Evolutionary conservation across 2,113 vertebrate species (phyloP).

Genomic region (Seriola dumerili): DNA sequence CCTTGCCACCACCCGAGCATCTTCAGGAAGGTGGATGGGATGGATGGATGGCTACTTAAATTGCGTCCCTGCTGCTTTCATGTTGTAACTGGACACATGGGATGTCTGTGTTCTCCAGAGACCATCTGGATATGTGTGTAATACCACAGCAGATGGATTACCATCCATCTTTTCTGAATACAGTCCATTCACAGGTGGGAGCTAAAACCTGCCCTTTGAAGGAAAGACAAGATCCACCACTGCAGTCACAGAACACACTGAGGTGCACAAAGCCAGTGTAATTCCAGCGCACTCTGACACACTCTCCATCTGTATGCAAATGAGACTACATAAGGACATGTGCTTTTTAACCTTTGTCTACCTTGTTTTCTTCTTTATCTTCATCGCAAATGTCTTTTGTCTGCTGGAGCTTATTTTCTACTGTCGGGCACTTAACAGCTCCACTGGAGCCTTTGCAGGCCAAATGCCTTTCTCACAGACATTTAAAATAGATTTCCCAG

Average conservation of each 20-base stretch:
- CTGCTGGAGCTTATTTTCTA: not conserved
- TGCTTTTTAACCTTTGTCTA: constrained; percentile 7
- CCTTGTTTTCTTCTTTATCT: not conserved
- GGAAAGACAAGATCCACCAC: constrained; percentile 67
- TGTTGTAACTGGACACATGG: constrained; percentile 83
- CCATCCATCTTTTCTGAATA: constrained; percentile 70
- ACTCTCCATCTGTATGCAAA: constrained; percentile 82
- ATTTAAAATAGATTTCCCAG: not conserved
- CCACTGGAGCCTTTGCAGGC: not conserved
- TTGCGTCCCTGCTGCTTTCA: constrained; percentile 74
- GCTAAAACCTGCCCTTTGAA: constrained; percentile 75
- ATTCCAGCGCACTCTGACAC: constrained; percentile 67
- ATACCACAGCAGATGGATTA: constrained; percentile 71
- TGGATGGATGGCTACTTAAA: constrained; percentile 36
- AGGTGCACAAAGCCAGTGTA: constrained; percentile 61
- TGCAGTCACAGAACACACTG: constrained; percentile 43
- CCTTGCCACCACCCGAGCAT: not conserved
- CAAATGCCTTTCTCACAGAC: too few species aligned
- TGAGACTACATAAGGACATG: constrained; percentile 32
- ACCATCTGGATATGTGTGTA: constrained; percentile 73
- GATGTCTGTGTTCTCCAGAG: constrained; percentile 66
- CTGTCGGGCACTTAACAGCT: not conserved
- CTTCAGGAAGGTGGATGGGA: constrained; percentile 11
- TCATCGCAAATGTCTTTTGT: not conserved
- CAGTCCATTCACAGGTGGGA: constrained; percentile 80